phyloP scores from a whole-genome alignment of 2,888 invertebrate species.

The Drosophila subsilvestris region DNA sequence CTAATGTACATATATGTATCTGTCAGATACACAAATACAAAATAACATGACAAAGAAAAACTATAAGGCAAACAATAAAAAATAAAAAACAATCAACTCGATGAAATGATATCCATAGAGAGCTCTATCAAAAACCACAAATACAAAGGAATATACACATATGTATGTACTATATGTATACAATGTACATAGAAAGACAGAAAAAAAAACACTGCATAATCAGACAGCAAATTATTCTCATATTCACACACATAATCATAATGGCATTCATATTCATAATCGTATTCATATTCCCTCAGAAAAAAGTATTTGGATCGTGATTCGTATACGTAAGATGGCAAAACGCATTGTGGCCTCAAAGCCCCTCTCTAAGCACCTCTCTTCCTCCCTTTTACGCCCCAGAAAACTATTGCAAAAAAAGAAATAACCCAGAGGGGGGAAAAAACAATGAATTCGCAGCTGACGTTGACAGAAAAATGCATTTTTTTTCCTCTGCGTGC shows the following conservation, averaged over 20 bases:
- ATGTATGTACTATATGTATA: too few relatives aligned
- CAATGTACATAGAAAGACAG: neutral
- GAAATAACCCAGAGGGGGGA: conserved; percentile 9
- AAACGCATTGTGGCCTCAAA: conserved; percentile 19
- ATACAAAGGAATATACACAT: neutral
- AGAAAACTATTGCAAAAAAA: conserved; percentile 23
- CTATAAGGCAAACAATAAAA: conserved; percentile 25
- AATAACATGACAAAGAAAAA: conserved; percentile 37
- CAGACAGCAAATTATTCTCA: conserved; percentile 44
- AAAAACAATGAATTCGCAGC: conserved; percentile 17
- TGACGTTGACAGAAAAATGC: conserved; percentile 23
- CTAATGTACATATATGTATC: too few relatives aligned
- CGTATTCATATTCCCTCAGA: too few relatives aligned
- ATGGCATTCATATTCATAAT: neutral
- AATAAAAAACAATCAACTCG: conserved; percentile 31
- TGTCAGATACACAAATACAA: conserved; percentile 20
- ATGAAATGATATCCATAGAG: conserved; percentile 30
- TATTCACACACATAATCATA: conserved; percentile 11
- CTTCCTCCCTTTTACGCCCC: neutral
- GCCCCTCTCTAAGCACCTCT: neutral
- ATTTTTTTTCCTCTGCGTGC: conserved; percentile 7
- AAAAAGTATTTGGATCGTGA: conserved; percentile 10
- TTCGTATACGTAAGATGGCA: conserved; percentile 18
- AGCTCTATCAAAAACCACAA: conserved; percentile 1
- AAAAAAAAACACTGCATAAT: conserved; percentile 52